phyloP scores from a whole-genome alignment of 2,888 invertebrate species.

The Lathronympha strigana region DNA sequence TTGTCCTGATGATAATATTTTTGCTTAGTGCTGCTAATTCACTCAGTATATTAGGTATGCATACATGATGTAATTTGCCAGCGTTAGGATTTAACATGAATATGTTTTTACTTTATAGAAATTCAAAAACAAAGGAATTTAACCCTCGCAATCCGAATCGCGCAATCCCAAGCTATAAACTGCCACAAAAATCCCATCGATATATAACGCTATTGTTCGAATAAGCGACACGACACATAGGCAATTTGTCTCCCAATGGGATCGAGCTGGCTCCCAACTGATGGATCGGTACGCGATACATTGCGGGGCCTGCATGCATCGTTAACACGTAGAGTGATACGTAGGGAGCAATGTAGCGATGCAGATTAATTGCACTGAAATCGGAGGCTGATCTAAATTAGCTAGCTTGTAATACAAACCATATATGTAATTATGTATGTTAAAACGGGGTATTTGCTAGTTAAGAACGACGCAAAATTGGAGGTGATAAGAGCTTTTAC shows the following conservation, averaged over 20 bases:
- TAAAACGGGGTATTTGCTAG: not conserved
- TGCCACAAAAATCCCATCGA: slow-evolving; percentile 29
- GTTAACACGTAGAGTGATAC: slow-evolving; percentile 43
- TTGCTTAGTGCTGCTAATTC: too few relatives aligned
- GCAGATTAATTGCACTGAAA: slow-evolving; percentile 35
- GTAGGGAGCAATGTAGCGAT: slow-evolving; percentile 41
- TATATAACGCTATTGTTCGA: slow-evolving; percentile 47
- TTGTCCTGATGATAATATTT: too few relatives aligned
- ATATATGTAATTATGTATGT: slow-evolving; percentile 30
- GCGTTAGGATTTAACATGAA: too few relatives aligned
- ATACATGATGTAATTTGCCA: too few relatives aligned
- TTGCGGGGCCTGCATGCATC: slow-evolving; percentile 46
- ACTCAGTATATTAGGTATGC: too few relatives aligned
- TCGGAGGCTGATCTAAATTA: slow-evolving; percentile 33
- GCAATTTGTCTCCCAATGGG: slow-evolving; percentile 51
- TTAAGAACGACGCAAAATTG: not conserved
- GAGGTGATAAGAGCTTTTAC: not conserved
- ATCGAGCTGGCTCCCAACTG: slow-evolving; percentile 45
- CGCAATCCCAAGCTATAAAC: slow-evolving; percentile 20
- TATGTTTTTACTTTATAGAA: too few relatives aligned
- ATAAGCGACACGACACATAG: slow-evolving; percentile 31
- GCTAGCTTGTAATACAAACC: slow-evolving; percentile 21
- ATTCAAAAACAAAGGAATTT: too few relatives aligned
- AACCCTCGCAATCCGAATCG: not conserved
- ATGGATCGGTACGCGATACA: slow-evolving; percentile 51